Evolutionary conservation across 2,113 vertebrate species (phyloP), one percentile per base, ranked within the genome.

Genomic region (Cebidichthys violaceus): DNA sequence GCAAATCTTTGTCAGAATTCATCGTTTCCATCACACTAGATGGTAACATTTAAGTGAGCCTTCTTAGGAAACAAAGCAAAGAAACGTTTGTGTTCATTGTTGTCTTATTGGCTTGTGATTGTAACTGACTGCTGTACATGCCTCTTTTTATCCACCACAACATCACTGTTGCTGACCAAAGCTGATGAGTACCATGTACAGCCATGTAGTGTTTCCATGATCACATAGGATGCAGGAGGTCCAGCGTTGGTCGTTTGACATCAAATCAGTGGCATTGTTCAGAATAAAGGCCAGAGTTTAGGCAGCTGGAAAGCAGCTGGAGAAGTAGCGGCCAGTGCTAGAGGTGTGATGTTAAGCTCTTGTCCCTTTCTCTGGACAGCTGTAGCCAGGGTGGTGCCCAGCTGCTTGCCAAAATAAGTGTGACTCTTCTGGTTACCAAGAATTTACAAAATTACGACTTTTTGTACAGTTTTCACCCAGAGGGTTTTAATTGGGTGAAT

Each of bases 271-370:
- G 6, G 61, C 18, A 2, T 27, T 27, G 22, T n/a, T 64, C 29
- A 41, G 54, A 59, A 18, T 43, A n/a, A 74, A 47, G 39, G 47
- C 50, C 33, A 29, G 33, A 74, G 52, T 74, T 55, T 1, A 50
- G 60, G 47, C 81, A 86, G 81, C 75, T 81, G 72, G 83, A 64
- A 83, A 84, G 78, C 77, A 83, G 82, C 79, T 89, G 88, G 85
- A 89, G 59, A 9, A 33, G 27, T 64, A 77, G 79, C 74, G 61
- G 52, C 55, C 15, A 47, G 67, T 45, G 47, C 61, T 75, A 8
- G 74, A 89, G 70, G 87, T 85, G 85, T 73, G 74, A 85, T 82
- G 81, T 59, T 77, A 60, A 45, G 70, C 77, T 70, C 10, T 9
- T 61, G 78, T 84, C 70, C 39, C 37, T 55, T 74, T 83, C 65